Percentiles rank a stretch among this genome's conserved stretches.
These are phyloP conservation scores for Coregonus suidteri DNA, from an alignment of 2,797 vertebrate species.

Conservation along the genomic window DNA sequence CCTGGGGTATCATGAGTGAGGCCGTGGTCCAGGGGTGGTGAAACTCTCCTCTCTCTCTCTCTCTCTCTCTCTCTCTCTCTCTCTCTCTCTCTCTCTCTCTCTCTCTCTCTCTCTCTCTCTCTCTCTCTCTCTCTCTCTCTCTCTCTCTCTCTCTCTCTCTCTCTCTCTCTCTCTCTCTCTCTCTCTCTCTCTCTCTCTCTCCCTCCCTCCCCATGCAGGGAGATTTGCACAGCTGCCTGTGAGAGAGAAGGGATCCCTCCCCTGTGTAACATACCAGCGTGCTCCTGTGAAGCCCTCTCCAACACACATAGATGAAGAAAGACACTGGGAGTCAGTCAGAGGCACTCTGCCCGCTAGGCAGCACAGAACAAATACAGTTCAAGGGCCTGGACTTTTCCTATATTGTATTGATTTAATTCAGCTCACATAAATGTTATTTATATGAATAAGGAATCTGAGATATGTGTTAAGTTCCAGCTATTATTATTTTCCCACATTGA, in stretches of 20 bases:
- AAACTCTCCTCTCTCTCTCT: not conserved
- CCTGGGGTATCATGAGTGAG: not conserved
- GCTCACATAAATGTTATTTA: conserved; percentile 37
- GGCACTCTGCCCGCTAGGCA: conserved; percentile 42
- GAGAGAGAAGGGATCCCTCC: conserved; percentile 69
- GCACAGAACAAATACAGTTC: conserved; percentile 61
- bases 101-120: too few species aligned
- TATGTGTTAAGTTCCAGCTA: conserved; percentile 26
- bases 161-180: too few species aligned
- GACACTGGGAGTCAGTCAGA: conserved; percentile 23
- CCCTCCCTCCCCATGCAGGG: conserved; percentile 38
- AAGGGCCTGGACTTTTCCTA: conserved; percentile 39
- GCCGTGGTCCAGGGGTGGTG: conserved; percentile 17
- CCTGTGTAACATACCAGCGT: conserved; percentile 63
- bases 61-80: conserved; percentile 10
- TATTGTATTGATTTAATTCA: conserved; percentile 61
- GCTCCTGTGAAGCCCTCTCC: conserved; percentile 66
- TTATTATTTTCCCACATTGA: conserved; percentile 13
- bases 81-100: too few species aligned
- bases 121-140: too few species aligned
- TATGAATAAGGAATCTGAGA: conserved; percentile 24
- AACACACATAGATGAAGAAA: conserved; percentile 43
- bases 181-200: too few species aligned
- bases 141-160: too few species aligned
- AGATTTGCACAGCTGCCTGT: conserved; percentile 86